Base-by-base conservation (phyloP, 2,888 invertebrate genomes). In the Tinea semifulvella region DNA sequence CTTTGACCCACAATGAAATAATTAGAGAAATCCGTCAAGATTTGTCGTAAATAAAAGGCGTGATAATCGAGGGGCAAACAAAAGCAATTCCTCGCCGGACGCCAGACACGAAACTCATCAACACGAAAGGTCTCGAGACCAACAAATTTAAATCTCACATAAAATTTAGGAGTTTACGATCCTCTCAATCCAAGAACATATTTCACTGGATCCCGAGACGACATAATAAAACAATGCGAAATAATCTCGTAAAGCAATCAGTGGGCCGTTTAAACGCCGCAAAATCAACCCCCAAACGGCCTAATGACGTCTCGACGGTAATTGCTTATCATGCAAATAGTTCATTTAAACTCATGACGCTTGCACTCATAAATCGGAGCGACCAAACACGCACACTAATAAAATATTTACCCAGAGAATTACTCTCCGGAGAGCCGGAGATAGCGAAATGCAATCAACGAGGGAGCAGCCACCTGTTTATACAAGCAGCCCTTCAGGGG, bases 371-470 rank as follows among this genome's bases (percentile, higher is more conserved):
- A 47, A 50, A 48, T 50, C 46, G 35, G 17, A 44, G 42, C 38
- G 19, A 25, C 38, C 20, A 35, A 39, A 10, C 40, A 40, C 45
- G 36, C 44, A 42, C 46, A 50, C 50, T 65, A 60, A 63, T 68
- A 58, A 64, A 65, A 70, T 66, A 69, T 69, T 66, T 63, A 68
- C 62, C 52, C 51, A 48, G 51, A 49, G 53, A 58, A 61, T 59
- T 57, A 56, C 57, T 61, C 63, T 65, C 63, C 49, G 52, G 64
- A 63, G 63, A 48, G 55, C 53, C 19, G 48, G 54, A 50, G 49
- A 45, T 47, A 46, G 46, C 31, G 40, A 36, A 43, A 43, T 16
- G 50, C 49, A 50, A 52, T 53, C 54, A 50, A 44, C 52, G 45
- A 42, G 50, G 49, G 50, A 46, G 44, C 44, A 45, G 49, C 46